Percentiles rank a stretch among this genome's conserved stretches.
Evolutionary conservation across 2,797 vertebrate genomes (phyloP).

Genomic region (Sciaenops ocellatus): DNA sequence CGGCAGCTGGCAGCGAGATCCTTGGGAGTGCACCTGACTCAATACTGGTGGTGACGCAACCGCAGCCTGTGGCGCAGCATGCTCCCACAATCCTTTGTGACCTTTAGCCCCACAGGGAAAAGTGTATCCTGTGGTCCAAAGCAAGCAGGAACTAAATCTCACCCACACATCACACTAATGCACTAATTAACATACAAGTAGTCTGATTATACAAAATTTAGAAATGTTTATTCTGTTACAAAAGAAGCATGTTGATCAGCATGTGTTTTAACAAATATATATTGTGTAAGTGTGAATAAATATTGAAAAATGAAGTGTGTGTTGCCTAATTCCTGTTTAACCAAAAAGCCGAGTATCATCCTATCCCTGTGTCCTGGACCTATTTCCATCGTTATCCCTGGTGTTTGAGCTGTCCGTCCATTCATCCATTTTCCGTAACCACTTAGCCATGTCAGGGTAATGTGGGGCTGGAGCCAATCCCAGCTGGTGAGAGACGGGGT

Average conservation of each 20-base stretch:
- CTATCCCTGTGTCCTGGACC: background rate
- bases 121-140: slow-evolving; percentile 51
- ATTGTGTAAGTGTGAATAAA: slow-evolving; percentile 3
- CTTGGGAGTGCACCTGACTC: slow-evolving; percentile 82
- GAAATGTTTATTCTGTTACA: slow-evolving; percentile 22
- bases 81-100: slow-evolving; percentile 78
- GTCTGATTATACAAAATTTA: slow-evolving; percentile 28
- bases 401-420: background rate
- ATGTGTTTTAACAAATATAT: slow-evolving; percentile 8
- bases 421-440: too few relatives aligned
- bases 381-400: background rate
- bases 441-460: too few relatives aligned
- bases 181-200: background rate
- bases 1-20: slow-evolving; percentile 80
- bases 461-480: too few relatives aligned
- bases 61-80: slow-evolving; percentile 63
- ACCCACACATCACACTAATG: background rate
- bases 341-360: background rate
- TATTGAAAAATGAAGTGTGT: background rate
- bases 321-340: background rate
- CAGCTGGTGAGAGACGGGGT: too few relatives aligned
- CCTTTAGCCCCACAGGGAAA: slow-evolving; percentile 76
- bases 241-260: slow-evolving; percentile 14
- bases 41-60: slow-evolving; percentile 78
- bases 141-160: slow-evolving; percentile 25